Conservation (phyloP, 2,888 invertebrate genomes). For the Dinocampus coccinellae region DNA sequence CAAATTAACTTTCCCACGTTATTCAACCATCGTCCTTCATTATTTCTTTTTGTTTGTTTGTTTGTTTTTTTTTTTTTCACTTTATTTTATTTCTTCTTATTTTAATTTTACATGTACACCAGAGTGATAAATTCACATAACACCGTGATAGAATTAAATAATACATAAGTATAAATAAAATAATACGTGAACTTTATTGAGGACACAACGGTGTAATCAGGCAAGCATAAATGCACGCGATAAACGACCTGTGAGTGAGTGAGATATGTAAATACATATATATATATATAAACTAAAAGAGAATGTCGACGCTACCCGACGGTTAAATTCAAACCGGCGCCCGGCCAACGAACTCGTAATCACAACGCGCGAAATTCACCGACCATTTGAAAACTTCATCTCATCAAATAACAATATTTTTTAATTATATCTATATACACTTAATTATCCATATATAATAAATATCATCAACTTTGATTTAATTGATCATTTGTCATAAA, state of each 20-base stretch:
- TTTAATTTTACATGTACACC: background rate
- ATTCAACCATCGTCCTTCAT: slow-evolving; percentile 18
- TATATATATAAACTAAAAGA: background rate
- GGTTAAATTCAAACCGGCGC: slow-evolving; percentile 40
- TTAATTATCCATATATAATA: too few relatives aligned
- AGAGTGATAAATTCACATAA: background rate
- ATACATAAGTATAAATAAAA: slow-evolving; percentile 7
- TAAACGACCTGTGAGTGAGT: background rate
- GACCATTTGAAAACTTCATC: slow-evolving; percentile 9
- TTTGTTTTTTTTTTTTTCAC: too few relatives aligned
- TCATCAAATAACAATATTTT: too few relatives aligned
- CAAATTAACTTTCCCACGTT: slow-evolving; percentile 36
- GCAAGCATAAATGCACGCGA: slow-evolving; percentile 3
- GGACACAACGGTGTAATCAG: slow-evolving; percentile 2
- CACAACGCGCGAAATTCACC: slow-evolving; percentile 32
- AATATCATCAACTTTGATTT: too few relatives aligned
- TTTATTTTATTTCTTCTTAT: too few relatives aligned
- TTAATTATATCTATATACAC: background rate
- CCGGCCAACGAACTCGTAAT: slow-evolving; percentile 41
- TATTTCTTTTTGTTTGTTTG: too few relatives aligned
- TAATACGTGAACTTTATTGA: background rate
- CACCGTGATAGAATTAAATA: background rate
- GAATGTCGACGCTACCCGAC: slow-evolving; percentile 34
- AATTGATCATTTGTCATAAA: too few relatives aligned
- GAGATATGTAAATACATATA: background rate